Percentiles rank a stretch among this genome's conserved stretches.
phyloP scores from a whole-genome alignment of 2,888 invertebrate species.

The Eulithis testata region DNA sequence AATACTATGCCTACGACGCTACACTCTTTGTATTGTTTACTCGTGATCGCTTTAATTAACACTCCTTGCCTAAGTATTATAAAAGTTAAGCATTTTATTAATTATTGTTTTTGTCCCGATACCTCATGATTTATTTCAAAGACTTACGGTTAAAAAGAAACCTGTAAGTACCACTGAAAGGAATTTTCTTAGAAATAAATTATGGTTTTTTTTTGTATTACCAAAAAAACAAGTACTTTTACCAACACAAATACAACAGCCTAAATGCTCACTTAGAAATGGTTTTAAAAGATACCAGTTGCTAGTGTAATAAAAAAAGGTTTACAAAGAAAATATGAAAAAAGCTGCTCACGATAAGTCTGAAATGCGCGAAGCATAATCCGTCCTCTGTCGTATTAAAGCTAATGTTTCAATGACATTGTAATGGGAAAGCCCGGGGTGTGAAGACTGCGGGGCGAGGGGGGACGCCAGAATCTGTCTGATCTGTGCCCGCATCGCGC shows the following conservation, averaged over 20 bases:
- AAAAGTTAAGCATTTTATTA: conserved; percentile 39
- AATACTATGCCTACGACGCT: conserved; percentile 30
- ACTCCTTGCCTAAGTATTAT: conserved; percentile 41
- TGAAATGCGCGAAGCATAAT: conserved; percentile 19
- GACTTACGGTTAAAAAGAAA: background rate
- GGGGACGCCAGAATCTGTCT: conserved; percentile 40
- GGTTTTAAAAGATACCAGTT: background rate
- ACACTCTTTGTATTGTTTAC: conserved; percentile 62
- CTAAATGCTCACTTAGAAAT: background rate
- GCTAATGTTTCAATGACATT: conserved; percentile 44
- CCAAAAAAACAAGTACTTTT: background rate
- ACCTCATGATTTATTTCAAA: conserved; percentile 5
- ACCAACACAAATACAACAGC: background rate
- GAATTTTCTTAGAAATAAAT: background rate
- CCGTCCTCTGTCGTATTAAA: conserved; percentile 34
- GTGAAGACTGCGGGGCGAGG: conserved; percentile 32
- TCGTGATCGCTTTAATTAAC: conserved; percentile 57
- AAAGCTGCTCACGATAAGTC: conserved; percentile 1
- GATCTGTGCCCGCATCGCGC: conserved; percentile 50
- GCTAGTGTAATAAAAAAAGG: background rate
- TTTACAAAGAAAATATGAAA: conserved; percentile 1
- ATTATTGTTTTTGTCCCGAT: conserved; percentile 28
- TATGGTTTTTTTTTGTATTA: background rate
- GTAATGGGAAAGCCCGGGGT: conserved; percentile 38
- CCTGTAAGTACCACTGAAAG: background rate